phyloP scores from a whole-genome alignment of 2,888 invertebrate genomes.

The Unio delphinus region DNA sequence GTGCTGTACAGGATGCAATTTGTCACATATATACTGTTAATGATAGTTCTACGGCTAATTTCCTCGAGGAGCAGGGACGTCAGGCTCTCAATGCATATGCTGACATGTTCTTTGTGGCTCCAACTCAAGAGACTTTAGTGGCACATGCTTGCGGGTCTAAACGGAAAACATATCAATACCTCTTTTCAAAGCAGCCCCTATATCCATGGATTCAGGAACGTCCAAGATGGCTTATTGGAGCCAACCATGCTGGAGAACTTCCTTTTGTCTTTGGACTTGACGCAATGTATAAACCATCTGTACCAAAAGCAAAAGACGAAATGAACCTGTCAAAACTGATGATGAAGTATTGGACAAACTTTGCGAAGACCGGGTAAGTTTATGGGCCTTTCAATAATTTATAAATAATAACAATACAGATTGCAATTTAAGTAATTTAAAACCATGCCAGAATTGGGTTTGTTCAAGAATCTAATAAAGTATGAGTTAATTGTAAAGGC shows the following conservation, averaged over 20 bases:
- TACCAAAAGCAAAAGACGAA: conserved; percentile 78
- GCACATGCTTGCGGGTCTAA: conserved; percentile 88
- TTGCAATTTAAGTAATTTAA: too few species aligned
- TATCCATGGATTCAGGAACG: conserved; percentile 80
- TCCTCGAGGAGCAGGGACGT: conserved; percentile 16
- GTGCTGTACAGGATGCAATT: conserved; percentile 15
- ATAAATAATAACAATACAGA: too few species aligned
- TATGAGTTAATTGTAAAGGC: too few species aligned
- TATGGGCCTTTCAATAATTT: not conserved
- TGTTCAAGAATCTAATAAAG: too few species aligned
- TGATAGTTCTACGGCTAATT: not conserved
- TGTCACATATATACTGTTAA: conserved; percentile 23
- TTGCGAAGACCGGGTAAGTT: conserved; percentile 93
- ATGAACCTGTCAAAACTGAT: conserved; percentile 86
- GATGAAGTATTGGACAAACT: conserved; percentile 96
- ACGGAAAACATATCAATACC: conserved; percentile 90
- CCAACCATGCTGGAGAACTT: conserved; percentile 95
- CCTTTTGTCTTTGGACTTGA: conserved; percentile 94
- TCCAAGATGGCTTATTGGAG: conserved; percentile 92
- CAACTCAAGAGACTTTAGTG: conserved; percentile 72
- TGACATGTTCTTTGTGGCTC: conserved; percentile 28
- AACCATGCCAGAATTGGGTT: too few species aligned
- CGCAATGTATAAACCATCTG: conserved; percentile 26
- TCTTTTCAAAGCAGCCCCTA: conserved; percentile 85
- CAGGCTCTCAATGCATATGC: conserved; percentile 23